These are phyloP conservation scores for Papilio helenus DNA, from an alignment of 1,140 invertebrate species.

Conservation along the genomic window DNA sequence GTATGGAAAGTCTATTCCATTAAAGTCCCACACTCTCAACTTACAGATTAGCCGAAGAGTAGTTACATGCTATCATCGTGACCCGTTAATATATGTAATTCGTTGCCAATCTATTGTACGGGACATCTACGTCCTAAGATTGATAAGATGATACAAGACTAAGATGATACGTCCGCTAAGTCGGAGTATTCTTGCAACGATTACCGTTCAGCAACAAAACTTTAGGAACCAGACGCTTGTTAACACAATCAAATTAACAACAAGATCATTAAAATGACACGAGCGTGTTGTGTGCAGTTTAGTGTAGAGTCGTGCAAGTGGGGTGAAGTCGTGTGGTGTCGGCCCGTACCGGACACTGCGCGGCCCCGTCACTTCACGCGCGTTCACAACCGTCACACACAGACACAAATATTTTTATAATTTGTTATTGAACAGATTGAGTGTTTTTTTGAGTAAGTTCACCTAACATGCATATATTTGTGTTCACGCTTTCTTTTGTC, in stretches of 20 bases:
- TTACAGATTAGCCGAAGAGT: neutral
- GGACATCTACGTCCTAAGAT: no score
- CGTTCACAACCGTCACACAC: neutral
- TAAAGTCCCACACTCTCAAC: neutral
- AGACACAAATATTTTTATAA: neutral
- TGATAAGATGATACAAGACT: no score
- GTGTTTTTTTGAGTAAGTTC: neutral
- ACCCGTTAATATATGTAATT: neutral
- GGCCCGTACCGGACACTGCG: constrained; percentile 43
- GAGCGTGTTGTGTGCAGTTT: neutral
- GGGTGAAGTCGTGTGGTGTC: constrained; percentile 52
- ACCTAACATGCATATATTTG: no score
- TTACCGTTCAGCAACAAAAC: neutral
- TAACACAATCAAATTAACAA: neutral
- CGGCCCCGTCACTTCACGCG: neutral
- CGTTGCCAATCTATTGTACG: neutral
- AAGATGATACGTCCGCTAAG: neutral
- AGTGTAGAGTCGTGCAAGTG: neutral
- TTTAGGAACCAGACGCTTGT: neutral
- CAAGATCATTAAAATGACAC: neutral
- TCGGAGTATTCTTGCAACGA: neutral
- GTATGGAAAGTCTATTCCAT: neutral
- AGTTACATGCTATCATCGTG: neutral
- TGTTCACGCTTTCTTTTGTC: no score
- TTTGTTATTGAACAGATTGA: neutral